Evolutionary conservation across 1,140 invertebrate species (phyloP).

Genomic region (Bombyx mandarina): DNA sequence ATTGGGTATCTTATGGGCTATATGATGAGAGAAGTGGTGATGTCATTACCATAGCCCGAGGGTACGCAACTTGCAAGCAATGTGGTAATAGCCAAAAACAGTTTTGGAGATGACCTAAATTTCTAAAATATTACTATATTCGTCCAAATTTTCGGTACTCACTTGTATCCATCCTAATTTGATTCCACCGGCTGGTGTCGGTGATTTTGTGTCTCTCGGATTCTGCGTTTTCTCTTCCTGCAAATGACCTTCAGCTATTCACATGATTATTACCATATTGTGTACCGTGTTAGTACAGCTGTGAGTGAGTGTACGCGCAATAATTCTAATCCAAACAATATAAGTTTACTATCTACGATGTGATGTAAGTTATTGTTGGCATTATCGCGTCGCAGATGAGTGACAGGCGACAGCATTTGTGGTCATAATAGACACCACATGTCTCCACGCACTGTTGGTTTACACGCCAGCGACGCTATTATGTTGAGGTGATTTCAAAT

Average conservation of each 20-base stretch:
- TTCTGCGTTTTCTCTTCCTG: slow-evolving; percentile 47
- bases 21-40: too few relatives aligned
- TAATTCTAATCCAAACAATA: slow-evolving; percentile 10
- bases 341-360: slow-evolving; percentile 9
- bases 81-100: neutral
- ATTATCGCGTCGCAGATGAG: slow-evolving; percentile 7
- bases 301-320: neutral
- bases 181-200: slow-evolving; percentile 69
- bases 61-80: slow-evolving; percentile 1
- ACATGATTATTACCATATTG: neutral
- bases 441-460: slow-evolving; percentile 7
- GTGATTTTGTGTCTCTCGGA: slow-evolving; percentile 63
- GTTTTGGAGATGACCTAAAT: neutral
- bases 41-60: too few relatives aligned
- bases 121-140: neutral
- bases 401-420: slow-evolving; percentile 16
- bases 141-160: slow-evolving; percentile 35
- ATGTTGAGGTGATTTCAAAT: neutral
- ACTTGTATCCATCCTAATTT: slow-evolving; percentile 87
- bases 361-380: slow-evolving; percentile 1
- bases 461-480: neutral
- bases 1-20: too few relatives aligned
- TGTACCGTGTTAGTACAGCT: neutral
- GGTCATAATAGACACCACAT: slow-evolving; percentile 25
- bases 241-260: slow-evolving; percentile 10